A percentile compares a stretch with the other conserved stretches of the same genome.
Evolutionary conservation across 2,113 vertebrate genomes (phyloP).

Genomic region (Trematocara zebra): DNA sequence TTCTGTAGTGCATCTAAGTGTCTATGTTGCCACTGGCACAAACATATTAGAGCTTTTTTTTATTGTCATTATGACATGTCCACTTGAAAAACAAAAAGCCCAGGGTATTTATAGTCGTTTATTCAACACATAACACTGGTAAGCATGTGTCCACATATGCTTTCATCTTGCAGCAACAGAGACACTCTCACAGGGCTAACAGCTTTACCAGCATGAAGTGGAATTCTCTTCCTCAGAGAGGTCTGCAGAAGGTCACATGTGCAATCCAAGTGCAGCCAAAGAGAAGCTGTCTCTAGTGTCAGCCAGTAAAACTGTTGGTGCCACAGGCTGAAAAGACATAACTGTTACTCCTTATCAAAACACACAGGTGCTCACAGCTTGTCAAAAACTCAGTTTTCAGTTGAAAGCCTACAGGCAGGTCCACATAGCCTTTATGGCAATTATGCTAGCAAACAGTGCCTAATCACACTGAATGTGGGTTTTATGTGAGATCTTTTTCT

Average conservation of each 20-base stretch:
- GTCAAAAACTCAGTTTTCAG: not conserved
- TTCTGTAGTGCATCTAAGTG: not conserved
- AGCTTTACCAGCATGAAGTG: not conserved
- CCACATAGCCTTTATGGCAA: not conserved
- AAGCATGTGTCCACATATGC: not conserved
- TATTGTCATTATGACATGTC: not conserved
- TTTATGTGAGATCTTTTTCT: not conserved
- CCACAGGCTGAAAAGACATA: not conserved
- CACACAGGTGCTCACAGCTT: not conserved
- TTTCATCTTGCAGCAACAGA: slow-evolving; percentile 21
- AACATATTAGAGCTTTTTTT: not conserved
- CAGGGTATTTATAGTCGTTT: not conserved
- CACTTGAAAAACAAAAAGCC: not conserved
- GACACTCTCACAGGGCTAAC: not conserved
- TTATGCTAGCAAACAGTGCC: not conserved
- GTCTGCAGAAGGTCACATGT: not conserved
- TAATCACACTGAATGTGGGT: not conserved
- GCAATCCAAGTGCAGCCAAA: not conserved
- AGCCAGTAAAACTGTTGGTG: not conserved
- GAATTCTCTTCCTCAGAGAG: not conserved
- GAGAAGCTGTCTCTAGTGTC: not conserved
- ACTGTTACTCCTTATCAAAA: not conserved
- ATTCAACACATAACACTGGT: not conserved
- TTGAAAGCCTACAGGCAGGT: not conserved
- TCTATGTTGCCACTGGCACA: not conserved